A percentile compares a stretch with the other conserved stretches of the same genome.
Conservation (phyloP, 1,140 invertebrate species). For the Drosophila nebulosa region DNA sequence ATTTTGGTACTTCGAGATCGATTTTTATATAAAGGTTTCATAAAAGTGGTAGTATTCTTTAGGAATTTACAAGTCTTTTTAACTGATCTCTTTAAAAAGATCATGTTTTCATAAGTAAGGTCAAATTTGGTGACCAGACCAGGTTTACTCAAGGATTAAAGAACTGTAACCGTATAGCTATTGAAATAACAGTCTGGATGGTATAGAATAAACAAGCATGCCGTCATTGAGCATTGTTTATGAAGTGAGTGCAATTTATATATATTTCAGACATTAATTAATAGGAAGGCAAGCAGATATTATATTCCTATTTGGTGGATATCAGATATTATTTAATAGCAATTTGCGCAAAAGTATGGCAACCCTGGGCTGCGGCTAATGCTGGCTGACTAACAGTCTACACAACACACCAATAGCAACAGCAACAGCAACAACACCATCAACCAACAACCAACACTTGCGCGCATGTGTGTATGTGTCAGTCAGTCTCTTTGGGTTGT, state of each 20-base stretch:
- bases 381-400: constrained; percentile 68
- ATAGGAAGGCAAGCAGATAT: not conserved
- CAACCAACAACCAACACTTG: not conserved
- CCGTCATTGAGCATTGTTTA: not conserved
- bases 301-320: not conserved
- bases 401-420: constrained; percentile 33
- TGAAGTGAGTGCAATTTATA: not conserved
- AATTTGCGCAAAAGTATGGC: constrained; percentile 38
- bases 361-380: constrained; percentile 29
- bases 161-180: not conserved
- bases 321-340: not conserved
- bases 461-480: constrained; percentile 33
- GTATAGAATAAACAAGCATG: not conserved
- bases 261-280: not conserved
- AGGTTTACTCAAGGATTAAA: not conserved
- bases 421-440: not conserved
- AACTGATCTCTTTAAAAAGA: no score
- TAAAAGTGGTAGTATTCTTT: no score
- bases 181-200: not conserved
- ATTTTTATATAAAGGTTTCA: no score
- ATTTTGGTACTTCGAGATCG: no score
- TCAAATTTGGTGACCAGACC: not conserved
- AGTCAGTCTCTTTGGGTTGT: constrained; percentile 63
- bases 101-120: no score
- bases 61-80: no score